phyloP scores from a whole-genome alignment of 2,797 vertebrate genomes.

The Acanthurus lineatus region DNA sequence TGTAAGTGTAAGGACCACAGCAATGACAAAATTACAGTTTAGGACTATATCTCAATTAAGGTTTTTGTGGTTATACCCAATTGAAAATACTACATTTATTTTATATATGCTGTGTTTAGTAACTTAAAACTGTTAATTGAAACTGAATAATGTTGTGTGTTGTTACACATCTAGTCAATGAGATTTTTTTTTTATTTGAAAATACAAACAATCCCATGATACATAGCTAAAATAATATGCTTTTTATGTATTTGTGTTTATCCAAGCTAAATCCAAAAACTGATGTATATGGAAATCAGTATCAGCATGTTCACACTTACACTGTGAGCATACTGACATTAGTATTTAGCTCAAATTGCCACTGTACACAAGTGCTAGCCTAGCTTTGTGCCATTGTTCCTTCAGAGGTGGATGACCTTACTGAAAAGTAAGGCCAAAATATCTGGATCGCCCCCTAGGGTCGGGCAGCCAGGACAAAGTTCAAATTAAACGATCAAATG shows the following conservation, averaged over 20 bases:
- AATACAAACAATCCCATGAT: neutral
- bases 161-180: neutral
- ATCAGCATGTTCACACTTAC: neutral
- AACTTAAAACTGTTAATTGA: too few relatives aligned
- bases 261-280: neutral
- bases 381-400: neutral
- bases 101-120: too few relatives aligned
- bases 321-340: neutral
- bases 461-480: too few relatives aligned
- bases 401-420: too few relatives aligned
- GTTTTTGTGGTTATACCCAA: neutral
- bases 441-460: too few relatives aligned
- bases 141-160: neutral
- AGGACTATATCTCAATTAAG: neutral
- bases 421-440: too few relatives aligned
- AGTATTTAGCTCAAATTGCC: conserved; percentile 1
- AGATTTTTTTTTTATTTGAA: neutral
- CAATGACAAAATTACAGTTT: neutral
- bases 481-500: too few relatives aligned
- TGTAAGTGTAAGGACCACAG: neutral
- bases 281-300: neutral
- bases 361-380: neutral
- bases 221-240: neutral
- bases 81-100: too few relatives aligned
- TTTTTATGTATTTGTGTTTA: neutral